Evolutionary conservation across 2,888 invertebrate species (phyloP), one percentile per base, ranked within the genome.

Genomic region (Emmelina monodactyla): DNA sequence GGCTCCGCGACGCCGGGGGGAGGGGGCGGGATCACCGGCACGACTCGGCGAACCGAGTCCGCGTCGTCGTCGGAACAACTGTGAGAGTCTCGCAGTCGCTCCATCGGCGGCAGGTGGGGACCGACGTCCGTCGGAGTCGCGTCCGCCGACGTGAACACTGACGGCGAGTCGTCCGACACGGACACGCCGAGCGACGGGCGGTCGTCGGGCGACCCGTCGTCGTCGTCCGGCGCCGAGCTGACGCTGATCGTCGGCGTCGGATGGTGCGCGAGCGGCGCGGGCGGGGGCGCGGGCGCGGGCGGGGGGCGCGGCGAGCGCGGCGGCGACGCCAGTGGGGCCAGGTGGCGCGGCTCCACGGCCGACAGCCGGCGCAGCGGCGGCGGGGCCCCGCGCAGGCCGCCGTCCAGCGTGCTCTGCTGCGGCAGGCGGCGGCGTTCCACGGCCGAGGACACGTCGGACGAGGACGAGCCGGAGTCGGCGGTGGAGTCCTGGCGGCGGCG

Each of bases 391-490:
- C 80, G 64, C 40, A 83, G 66, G 1, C 85, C 85, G 30, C 85
- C 85, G 53, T 88, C 88, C 31, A 88, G 69, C 29, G 87, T 88
- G 62, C 85, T 85, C 64, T 87, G 88, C 49, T 88, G 85, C 33
- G 83, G 83, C 41, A 89, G 71, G 25, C 87, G 84, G 40, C 87
- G 83, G 47, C 82, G 48, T 88, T 73, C 46, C 86, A 46, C 69
- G 32, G 84, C 79, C 2, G 70, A 57, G 58, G 88, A 88, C 42
- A 88, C 83, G 59, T 91, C 91, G 13, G 89, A 89, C 9, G 88
- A 88, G n/a, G 88, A 88, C 55, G 86, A 86, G 53, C 85, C 87
- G 11, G 88, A 88, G 62, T 88, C 88, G 30, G 88, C 66, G 10
- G 83, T 72, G 3, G 88, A 88, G 62, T 88, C 88, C 57, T 88